phyloP scores from a whole-genome alignment of 2,888 invertebrate species.

The Trachelus tabidus region DNA sequence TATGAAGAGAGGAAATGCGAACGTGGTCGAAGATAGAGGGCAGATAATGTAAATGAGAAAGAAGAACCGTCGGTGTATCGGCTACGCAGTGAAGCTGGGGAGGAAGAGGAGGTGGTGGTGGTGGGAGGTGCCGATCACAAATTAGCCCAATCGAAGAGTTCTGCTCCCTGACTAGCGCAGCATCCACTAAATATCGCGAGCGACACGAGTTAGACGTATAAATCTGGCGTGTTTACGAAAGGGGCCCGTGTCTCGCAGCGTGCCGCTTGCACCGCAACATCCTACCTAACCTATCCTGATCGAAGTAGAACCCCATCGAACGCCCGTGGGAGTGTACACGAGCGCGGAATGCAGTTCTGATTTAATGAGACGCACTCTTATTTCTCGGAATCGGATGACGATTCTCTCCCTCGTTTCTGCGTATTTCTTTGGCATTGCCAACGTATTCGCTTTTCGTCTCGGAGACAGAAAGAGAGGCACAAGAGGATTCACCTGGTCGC shows the following conservation, averaged over 20 bases:
- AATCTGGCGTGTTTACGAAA: conserved; percentile 26
- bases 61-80: too few species aligned
- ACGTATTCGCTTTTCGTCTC: neutral
- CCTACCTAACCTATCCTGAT: conserved; percentile 55
- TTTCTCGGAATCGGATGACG: conserved; percentile 17
- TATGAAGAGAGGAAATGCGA: neutral
- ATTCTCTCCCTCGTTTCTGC: neutral
- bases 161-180: too few species aligned
- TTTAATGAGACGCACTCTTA: conserved; percentile 35
- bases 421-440: too few species aligned
- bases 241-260: conserved; percentile 62
- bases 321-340: conserved; percentile 66
- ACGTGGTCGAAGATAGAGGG: too few species aligned
- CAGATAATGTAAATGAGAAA: too few species aligned
- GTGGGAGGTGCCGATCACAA: neutral
- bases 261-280: conserved; percentile 59
- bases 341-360: conserved; percentile 66
- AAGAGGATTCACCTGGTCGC: neutral
- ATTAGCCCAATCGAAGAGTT: too few species aligned
- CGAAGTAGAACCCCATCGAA: conserved; percentile 64
- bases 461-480: conserved; percentile 2
- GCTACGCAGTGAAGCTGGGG: too few species aligned
- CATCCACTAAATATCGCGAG: conserved; percentile 34
- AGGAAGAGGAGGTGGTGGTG: neutral
- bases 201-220: conserved; percentile 46